Conservation (phyloP, 2,888 invertebrate genomes). For the Autographa pulchrina region DNA sequence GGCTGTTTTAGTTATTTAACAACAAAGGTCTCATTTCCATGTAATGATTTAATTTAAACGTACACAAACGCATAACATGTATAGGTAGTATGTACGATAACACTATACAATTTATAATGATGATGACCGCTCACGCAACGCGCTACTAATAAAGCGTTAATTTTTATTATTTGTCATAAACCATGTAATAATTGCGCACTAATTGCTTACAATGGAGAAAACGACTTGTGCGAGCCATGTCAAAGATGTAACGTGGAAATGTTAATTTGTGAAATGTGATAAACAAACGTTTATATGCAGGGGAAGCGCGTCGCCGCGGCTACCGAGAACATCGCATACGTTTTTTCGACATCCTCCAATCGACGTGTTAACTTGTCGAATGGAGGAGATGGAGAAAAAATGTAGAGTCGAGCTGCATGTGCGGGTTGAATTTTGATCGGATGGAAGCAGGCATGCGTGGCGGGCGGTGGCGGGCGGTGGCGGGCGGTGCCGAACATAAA, state of each 20-base stretch:
- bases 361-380: constrained; percentile 77
- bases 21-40: constrained; percentile 66
- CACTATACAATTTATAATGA: constrained; percentile 68
- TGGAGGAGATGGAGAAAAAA: constrained; percentile 74
- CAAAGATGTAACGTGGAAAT: constrained; percentile 57
- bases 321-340: constrained; percentile 66
- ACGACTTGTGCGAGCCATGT: constrained; percentile 57
- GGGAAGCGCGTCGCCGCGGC: constrained; percentile 55
- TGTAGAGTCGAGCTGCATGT: constrained; percentile 65
- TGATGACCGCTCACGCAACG: constrained; percentile 67
- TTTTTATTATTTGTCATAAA: constrained; percentile 63
- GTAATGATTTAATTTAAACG: constrained; percentile 74
- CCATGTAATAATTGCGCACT: constrained; percentile 64
- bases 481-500: constrained; percentile 52
- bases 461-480: constrained; percentile 45
- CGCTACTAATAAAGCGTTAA: constrained; percentile 56
- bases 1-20: constrained; percentile 66
- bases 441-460: constrained; percentile 59
- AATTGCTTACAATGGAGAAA: constrained; percentile 62
- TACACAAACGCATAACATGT: constrained; percentile 60
- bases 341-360: constrained; percentile 77
- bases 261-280: constrained; percentile 67
- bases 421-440: constrained; percentile 77
- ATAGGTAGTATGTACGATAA: constrained; percentile 61
- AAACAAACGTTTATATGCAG: constrained; percentile 73